These are phyloP conservation scores for Miltochrista miniata DNA, from an alignment of 2,888 invertebrate genomes.

Conservation along the genomic window DNA sequence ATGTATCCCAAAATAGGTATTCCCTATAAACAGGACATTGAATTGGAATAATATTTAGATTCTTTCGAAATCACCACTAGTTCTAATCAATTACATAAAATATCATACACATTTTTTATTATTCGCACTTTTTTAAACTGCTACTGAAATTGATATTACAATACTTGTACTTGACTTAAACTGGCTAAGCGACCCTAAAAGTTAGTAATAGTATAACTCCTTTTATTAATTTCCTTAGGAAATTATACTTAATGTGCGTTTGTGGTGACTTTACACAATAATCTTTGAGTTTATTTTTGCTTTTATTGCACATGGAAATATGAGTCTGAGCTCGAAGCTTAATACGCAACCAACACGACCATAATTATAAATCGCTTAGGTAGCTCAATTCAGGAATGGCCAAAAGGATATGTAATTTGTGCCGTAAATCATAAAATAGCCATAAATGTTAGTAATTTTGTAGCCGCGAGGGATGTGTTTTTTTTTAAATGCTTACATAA, in stretches of 20 bases:
- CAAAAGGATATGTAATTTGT: constrained; percentile 42
- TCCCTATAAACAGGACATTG: no score
- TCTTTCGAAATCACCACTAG: not conserved
- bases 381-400: constrained; percentile 28
- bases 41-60: no score
- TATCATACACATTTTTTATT: no score
- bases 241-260: not conserved
- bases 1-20: not conserved
- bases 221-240: not conserved
- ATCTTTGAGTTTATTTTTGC: not conserved
- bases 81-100: no score
- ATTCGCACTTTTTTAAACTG: no score
- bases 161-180: no score
- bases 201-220: not conserved
- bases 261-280: not conserved
- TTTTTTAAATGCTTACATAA: constrained; percentile 12
- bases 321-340: not conserved
- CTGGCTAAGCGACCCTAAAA: no score
- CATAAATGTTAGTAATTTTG: constrained; percentile 65
- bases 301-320: not conserved
- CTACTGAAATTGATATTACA: no score
- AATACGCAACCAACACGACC: constrained; percentile 11
- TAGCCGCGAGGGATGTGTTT: constrained; percentile 21
- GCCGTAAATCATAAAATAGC: constrained; percentile 67
- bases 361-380: constrained; percentile 38